Base-by-base conservation (phyloP, 2,113 vertebrate species). In the Tychaedon coryphoeus region DNA sequence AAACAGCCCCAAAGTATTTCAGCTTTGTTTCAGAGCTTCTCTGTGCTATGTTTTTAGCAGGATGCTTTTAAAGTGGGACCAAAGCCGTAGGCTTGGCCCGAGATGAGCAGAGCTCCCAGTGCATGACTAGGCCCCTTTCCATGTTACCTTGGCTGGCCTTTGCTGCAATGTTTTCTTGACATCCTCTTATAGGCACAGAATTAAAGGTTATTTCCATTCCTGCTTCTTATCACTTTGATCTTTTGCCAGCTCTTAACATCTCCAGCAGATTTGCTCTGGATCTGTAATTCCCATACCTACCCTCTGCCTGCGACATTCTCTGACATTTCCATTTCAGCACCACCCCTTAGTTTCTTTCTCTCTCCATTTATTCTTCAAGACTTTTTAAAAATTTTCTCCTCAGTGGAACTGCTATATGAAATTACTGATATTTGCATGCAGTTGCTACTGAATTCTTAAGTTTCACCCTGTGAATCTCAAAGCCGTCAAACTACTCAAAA, bases 61-160 rank as follows among this genome's bases (percentile, higher is more conserved):
- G 64, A 51, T 34, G 9, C 7, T 77, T 86, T 67, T 40, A 65
- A 91, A 93, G 54, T 54, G 88, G 51, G 81, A 83, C 88, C 92
- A 62, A 78, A 94, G 75, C 61, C 9, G 8, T 5, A 60, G 86
- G 71, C 86, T 72, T 92, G 90, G 85, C 16, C 6, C 0, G 60
- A 54, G 77, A 33, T 2, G 43, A 96, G 71, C 88, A 64, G 53
- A 82, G 71, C 88, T 83, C 90, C 87, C 60, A 51, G 88, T 0
- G 43, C 91, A 91, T 86, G 87, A 45, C 86, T 62, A 93, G 95
- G 92, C 88, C 88, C 38, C 74, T 79, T 96, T 96, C 93, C 90
- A 92, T 84, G 61, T 97, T 97, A 95, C 92, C 95, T 95, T 97
- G 96, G 93, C 96, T 95, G 95, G 96, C 96, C 95, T 97, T 94